Conservation (phyloP, 2,797 vertebrate species). For the Rhinatrema bivittatum region DNA sequence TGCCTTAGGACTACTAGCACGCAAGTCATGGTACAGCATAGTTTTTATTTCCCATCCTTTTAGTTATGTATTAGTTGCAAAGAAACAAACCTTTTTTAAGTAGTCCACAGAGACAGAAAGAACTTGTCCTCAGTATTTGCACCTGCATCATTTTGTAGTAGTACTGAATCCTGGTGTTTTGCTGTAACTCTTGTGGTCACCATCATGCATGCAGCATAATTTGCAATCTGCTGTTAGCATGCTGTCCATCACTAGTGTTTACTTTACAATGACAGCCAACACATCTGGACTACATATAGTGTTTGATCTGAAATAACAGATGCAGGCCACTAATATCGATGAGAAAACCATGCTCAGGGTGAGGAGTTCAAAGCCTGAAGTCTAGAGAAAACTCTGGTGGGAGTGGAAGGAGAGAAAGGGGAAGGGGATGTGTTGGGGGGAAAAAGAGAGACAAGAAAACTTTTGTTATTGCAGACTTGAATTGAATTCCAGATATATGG, state of each 20-base stretch:
- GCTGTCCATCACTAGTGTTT: constrained; percentile 48
- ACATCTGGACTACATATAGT: constrained; percentile 37
- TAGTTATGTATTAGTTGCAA: no score
- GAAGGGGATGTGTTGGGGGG: no score
- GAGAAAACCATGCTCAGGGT: constrained; percentile 29
- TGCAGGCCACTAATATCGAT: constrained; percentile 24
- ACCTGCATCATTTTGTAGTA: constrained; percentile 21
- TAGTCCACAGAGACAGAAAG: no score
- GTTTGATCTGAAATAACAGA: constrained; percentile 49
- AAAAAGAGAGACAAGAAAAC: no score
- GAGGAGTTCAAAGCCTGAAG: constrained; percentile 30
- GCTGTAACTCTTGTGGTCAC: constrained; percentile 32
- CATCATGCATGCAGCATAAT: constrained; percentile 18
- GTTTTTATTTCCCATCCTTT: no score
- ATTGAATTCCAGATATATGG: no score
- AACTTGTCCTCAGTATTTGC: constrained; percentile 8
- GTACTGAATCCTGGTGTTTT: constrained; percentile 28
- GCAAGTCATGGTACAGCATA: no score
- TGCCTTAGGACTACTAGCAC: no score
- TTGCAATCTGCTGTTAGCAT: constrained; percentile 44
- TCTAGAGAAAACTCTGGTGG: not conserved
- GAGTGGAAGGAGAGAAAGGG: no score
- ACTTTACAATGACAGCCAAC: constrained; percentile 39
- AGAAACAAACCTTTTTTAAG: no score
- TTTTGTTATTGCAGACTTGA: no score